These are phyloP conservation scores for Planiliza haematocheilus DNA, from an alignment of 2,113 vertebrate species.

Conservation along the genomic window DNA sequence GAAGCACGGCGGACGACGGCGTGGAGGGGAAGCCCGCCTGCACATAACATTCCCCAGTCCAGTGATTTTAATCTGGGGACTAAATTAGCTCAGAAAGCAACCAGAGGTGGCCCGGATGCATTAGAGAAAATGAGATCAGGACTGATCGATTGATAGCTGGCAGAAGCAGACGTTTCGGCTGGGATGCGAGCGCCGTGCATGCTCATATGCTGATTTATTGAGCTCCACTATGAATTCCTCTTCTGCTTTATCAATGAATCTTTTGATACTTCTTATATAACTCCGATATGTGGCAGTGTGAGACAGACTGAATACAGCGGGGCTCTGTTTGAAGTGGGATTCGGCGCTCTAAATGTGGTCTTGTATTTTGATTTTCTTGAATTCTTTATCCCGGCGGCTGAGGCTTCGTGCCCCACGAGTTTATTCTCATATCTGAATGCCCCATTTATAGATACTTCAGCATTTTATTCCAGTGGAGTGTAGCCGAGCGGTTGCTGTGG, in stretches of 20 bases:
- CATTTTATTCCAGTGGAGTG: conserved; percentile 26
- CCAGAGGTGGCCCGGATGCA: conserved; percentile 55
- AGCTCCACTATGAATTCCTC: conserved; percentile 19
- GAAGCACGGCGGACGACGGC: conserved; percentile 3
- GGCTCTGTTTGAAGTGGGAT: conserved; percentile 51
- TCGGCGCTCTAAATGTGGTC: conserved; percentile 45
- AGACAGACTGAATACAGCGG: conserved; percentile 41
- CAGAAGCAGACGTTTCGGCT: conserved; percentile 13
- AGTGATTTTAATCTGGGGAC: conserved; percentile 76
- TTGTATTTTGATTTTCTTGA: conserved; percentile 43
- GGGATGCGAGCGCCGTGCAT: not conserved
- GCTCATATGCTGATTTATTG: conserved; percentile 28
- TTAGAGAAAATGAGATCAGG: conserved; percentile 45
- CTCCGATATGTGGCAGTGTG: conserved; percentile 27
- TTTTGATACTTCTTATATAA: conserved; percentile 53
- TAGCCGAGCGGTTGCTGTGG: conserved; percentile 24
- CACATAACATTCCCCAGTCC: conserved; percentile 64
- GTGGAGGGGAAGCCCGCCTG: conserved; percentile 28
- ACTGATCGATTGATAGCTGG: conserved; percentile 52
- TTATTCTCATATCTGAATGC: conserved; percentile 33
- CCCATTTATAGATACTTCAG: too few relatives aligned
- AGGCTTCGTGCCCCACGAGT: conserved; percentile 37
- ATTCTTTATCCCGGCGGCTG: conserved; percentile 24
- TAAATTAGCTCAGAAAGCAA: conserved; percentile 68
- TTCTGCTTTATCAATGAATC: conserved; percentile 32